Evolutionary conservation across 2,113 vertebrate species (phyloP).

Genomic region (Mixornis gularis): DNA sequence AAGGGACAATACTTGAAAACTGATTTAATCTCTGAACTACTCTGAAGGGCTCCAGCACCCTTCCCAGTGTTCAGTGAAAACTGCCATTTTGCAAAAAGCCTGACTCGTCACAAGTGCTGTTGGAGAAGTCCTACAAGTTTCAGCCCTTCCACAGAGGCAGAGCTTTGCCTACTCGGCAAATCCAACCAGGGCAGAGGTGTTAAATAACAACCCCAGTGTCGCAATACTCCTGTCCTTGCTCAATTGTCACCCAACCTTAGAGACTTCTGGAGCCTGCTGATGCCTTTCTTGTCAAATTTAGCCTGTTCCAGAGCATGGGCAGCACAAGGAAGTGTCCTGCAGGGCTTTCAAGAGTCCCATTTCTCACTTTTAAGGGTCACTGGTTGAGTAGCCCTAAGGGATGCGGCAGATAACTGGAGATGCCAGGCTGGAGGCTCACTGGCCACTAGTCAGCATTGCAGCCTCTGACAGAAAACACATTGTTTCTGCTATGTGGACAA

Average conservation of each 20-base stretch:
- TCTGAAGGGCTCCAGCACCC: neutral
- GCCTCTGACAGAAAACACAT: neutral
- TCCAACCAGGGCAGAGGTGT: neutral
- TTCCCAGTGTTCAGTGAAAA: neutral
- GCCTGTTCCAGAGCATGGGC: neutral
- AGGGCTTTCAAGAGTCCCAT: neutral
- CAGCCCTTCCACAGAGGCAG: neutral
- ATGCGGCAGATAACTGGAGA: neutral
- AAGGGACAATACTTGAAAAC: neutral
- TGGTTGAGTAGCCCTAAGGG: neutral
- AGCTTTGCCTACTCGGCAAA: neutral
- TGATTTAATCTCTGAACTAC: neutral
- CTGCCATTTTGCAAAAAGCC: neutral
- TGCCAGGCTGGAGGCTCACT: neutral
- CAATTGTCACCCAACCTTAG: neutral
- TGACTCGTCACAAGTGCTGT: neutral
- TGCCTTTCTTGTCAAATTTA: neutral
- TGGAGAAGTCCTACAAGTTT: neutral
- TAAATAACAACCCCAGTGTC: neutral
- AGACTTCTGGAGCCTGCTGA: neutral
- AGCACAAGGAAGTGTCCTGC: neutral
- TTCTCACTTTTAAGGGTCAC: neutral
- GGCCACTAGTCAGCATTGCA: neutral
- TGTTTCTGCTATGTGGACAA: conserved; percentile 58
- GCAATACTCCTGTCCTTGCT: neutral